A percentile compares a stretch with the other conserved stretches of the same genome.
Conservation (phyloP, 2,113 vertebrate genomes). For the Odocoileus hemionus region DNA sequence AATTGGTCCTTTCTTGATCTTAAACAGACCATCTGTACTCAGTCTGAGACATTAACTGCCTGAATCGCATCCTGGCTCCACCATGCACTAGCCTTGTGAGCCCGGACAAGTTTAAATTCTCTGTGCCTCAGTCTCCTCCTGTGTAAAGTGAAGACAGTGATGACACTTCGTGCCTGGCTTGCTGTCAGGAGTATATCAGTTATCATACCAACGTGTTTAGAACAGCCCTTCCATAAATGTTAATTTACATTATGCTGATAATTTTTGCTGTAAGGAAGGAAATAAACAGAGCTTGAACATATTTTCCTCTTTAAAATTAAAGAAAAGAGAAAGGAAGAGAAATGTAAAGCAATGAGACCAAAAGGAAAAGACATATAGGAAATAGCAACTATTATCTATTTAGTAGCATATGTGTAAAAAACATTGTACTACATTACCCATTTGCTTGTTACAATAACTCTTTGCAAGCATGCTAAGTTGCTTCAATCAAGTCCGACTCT, state of each 20-base stretch:
- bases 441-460: not conserved
- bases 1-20: not conserved
- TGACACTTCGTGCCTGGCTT: not conserved
- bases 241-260: not conserved
- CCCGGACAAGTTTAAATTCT: not conserved
- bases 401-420: not conserved
- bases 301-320: not conserved
- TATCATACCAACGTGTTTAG: not conserved
- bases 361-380: not conserved
- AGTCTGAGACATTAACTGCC: not conserved
- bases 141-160: not conserved
- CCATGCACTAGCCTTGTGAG: not conserved
- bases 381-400: not conserved
- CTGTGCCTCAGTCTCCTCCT: not conserved
- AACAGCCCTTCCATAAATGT: not conserved
- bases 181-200: not conserved
- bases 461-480: not conserved
- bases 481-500: not conserved
- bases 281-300: not conserved
- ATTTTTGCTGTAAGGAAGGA: not conserved
- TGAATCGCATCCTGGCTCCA: not conserved
- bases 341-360: not conserved
- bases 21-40: not conserved
- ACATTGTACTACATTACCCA: not conserved
- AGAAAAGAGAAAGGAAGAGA: not conserved